Evolutionary conservation across 2,113 vertebrate genomes (phyloP), one percentile per base, ranked within the genome.

Genomic region (Hippoglossus stenolepis): DNA sequence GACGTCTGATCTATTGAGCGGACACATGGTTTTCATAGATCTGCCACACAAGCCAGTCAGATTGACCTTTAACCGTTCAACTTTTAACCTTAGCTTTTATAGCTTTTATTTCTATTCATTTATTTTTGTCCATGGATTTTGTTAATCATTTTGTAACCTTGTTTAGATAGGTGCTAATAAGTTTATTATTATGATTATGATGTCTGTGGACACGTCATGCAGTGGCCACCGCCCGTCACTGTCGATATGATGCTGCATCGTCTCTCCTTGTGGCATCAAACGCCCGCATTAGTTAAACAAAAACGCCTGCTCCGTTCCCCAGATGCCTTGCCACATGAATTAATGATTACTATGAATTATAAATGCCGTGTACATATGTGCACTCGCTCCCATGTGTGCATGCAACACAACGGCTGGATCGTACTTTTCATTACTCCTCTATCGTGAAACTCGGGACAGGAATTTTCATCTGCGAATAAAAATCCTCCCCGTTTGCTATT

Each of bases 301-400:
- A 86, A 80, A 65, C 5, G 15, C 17, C 26, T 0, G 14, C 80
- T 18, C 31, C 0, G 26, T 23, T 87, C 90, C 88, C 81, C 70
- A 49, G 80, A 77, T 3, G 18, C 67, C 53, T 54, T 23, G 1
- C 51, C 57, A 11, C 69, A 59, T 85, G 82, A 87, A 88, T 90
- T 82, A 86, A 89, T 88, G 73, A 86, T 85, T 10, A 24, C 70
- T 20, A 79, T 87, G 84, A 88, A 90, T 89, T 82, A 90, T 80
- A 58, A 85, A 91, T 86, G 82, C 21, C 24, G 2, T 70, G 82
- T 70, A 84, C 76, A 85, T 78, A 77, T 72, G 79, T 80, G 72
- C 64, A 9, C 60, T 24, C 28, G 28, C 21, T 84, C 75, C 75
- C 65, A 35, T 23, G 79, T 73, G 71, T 65, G 86, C 64, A 61